Conservation (phyloP, 2,113 vertebrate species). For the Campylomormyrus tamandua region DNA sequence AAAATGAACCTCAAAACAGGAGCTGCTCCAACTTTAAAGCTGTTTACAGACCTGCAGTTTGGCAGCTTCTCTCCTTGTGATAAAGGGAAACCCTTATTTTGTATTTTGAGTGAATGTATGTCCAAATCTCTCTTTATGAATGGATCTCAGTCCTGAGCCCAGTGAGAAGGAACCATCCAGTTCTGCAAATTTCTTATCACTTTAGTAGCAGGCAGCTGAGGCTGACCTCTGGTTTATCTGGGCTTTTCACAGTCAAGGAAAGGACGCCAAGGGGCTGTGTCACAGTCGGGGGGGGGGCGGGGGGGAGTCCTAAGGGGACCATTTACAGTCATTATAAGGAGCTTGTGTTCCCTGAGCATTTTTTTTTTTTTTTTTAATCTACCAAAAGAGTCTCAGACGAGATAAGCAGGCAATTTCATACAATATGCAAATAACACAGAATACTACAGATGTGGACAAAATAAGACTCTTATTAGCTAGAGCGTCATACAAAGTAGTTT, state of each 20-base stretch:
- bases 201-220: not conserved
- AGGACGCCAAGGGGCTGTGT: not conserved
- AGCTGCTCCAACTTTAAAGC: not conserved
- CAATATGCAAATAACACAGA: not conserved
- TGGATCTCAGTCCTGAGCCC: not conserved
- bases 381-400: not conserved
- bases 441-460: not conserved
- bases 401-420: not conserved
- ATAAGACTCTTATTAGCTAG: not conserved
- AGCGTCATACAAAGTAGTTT: not conserved
- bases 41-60: not conserved
- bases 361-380: not conserved
- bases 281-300: not conserved
- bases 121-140: not conserved
- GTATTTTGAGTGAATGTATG: too few relatives aligned
- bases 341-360: not conserved
- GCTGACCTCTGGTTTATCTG: not conserved
- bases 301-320: not conserved
- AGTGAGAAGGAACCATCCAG: not conserved
- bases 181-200: not conserved
- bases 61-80: not conserved
- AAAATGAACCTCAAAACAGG: not conserved
- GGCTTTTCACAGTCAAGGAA: not conserved
- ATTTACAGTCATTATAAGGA: not conserved
- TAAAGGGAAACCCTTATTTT: constrained; percentile 1